phyloP scores from a whole-genome alignment of 2,797 vertebrate genomes.

The Phoeniculus purpureus region DNA sequence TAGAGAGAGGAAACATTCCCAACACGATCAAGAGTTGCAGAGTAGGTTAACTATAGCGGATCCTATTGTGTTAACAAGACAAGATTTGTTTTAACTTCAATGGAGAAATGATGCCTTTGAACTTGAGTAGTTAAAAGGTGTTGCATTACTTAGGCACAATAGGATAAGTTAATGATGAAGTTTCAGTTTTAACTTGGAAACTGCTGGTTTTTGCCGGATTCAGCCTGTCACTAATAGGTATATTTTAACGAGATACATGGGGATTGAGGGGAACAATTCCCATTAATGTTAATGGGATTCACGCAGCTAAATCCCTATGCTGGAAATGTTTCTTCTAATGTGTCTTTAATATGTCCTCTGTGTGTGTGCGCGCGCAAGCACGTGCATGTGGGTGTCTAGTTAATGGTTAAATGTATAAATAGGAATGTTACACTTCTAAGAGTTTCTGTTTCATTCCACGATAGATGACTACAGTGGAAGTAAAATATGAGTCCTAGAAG shows the following conservation, averaged over 20 bases:
- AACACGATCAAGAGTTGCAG: conserved; percentile 53
- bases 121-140: conserved; percentile 64
- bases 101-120: conserved; percentile 61
- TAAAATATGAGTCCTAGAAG: neutral
- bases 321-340: conserved; percentile 52
- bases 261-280: conserved; percentile 62
- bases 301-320: conserved; percentile 64
- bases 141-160: conserved; percentile 64
- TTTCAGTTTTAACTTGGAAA: conserved; percentile 70
- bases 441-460: neutral
- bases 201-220: conserved; percentile 61
- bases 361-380: neutral
- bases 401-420: conserved; percentile 51
- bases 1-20: conserved; percentile 47
- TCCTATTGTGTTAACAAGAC: conserved; percentile 53
- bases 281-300: conserved; percentile 71
- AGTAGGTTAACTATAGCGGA: conserved; percentile 24
- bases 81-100: conserved; percentile 70
- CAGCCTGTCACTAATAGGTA: conserved; percentile 63
- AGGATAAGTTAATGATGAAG: conserved; percentile 65
- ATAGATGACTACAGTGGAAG: neutral
- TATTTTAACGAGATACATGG: conserved; percentile 72
- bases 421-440: conserved; percentile 2
- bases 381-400: neutral
- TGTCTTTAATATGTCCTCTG: conserved; percentile 22